Percentiles rank a stretch among this genome's conserved stretches.
Conservation (phyloP, 2,888 invertebrate genomes). For the Acrobeloides nanus region DNA sequence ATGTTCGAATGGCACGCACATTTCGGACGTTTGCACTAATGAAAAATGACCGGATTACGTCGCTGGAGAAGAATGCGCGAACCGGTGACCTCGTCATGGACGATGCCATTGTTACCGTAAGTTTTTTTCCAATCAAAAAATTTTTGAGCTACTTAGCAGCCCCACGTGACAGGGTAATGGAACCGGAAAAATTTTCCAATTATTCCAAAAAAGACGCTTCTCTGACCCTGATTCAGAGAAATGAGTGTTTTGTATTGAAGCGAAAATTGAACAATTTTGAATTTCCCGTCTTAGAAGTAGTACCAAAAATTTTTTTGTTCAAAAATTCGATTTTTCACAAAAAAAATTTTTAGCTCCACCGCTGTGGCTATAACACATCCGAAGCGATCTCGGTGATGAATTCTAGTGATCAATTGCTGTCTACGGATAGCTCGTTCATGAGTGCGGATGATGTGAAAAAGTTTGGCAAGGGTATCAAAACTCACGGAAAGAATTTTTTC, state of each 20-base stretch:
- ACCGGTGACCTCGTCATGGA: slow-evolving; percentile 40
- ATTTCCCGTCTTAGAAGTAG: no score
- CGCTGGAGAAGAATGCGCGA: slow-evolving; percentile 37
- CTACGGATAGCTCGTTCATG: slow-evolving; percentile 39
- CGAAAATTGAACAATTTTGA: no score
- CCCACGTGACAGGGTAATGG: no score
- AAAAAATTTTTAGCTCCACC: slow-evolving; percentile 70
- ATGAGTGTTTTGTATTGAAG: no score
- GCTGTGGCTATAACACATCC: slow-evolving; percentile 90
- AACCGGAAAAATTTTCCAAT: no score
- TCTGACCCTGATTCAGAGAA: no score
- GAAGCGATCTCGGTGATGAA: slow-evolving; percentile 70
- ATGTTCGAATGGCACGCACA: slow-evolving; percentile 28
- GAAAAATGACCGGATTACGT: slow-evolving; percentile 27
- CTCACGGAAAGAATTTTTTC: slow-evolving; percentile 98
- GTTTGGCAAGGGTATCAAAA: slow-evolving; percentile 93
- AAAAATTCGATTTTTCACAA: not conserved
- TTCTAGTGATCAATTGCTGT: slow-evolving; percentile 26
- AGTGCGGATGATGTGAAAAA: slow-evolving; percentile 60
- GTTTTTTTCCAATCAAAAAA: slow-evolving; percentile 1
- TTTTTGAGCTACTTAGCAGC: not conserved
- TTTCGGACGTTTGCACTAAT: slow-evolving; percentile 35
- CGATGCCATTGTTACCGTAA: slow-evolving; percentile 39
- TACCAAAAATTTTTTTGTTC: no score
- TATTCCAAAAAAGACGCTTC: no score